Evolutionary conservation across 2,797 vertebrate genomes (phyloP), one percentile per base, ranked within the genome.

Genomic region (Acipenser ruthenus): DNA sequence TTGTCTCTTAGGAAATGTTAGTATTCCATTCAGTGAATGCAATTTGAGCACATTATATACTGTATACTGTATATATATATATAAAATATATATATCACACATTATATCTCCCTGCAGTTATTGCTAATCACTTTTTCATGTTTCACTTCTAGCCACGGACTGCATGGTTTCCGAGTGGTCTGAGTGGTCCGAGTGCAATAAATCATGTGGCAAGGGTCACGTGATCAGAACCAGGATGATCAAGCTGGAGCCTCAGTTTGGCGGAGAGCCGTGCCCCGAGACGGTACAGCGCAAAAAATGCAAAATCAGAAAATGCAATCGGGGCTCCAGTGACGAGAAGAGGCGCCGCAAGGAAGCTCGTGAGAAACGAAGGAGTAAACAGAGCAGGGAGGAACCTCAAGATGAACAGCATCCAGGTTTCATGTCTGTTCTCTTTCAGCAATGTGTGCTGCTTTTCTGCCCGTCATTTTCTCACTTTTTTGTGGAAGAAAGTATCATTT

Each of bases 181-280:
- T 0, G 93, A 96, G 61, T 99, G 97, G 97, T 96, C 95, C 0
- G 94, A 99, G 78, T 99, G 97, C 75, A 99, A 97, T 64, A 99
- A 97, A 72, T 97, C 97, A 0, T 99, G 97, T n/a, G 97, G 97
- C 6, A 99, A 98, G 74, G 97, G 97, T 64, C 95, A 99, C 65
- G 88, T 91, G 70, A 96, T 97, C 78, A 90, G 96, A 71, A 96
- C 93, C 0, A 92, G 97, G 67, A 85, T 87, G 78, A 92, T 98
- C 47, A 92, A 88, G 77, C 78, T 92, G 80, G 96, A 99, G 82
- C 93, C 95, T 15, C 95, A 98, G 87, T 99, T 99, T 71, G 95
- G 96, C 13, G 97, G 97, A 1, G 79, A 90, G 67, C 74, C 86
- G 1, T 99, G 97, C 71, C 88, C 91, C 1, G 96, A 98, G 82